A percentile compares a stretch with the other conserved stretches of the same genome.
These are phyloP conservation scores for Rhodinocichla rosea DNA, from an alignment of 2,113 vertebrate species.

Conservation along the genomic window DNA sequence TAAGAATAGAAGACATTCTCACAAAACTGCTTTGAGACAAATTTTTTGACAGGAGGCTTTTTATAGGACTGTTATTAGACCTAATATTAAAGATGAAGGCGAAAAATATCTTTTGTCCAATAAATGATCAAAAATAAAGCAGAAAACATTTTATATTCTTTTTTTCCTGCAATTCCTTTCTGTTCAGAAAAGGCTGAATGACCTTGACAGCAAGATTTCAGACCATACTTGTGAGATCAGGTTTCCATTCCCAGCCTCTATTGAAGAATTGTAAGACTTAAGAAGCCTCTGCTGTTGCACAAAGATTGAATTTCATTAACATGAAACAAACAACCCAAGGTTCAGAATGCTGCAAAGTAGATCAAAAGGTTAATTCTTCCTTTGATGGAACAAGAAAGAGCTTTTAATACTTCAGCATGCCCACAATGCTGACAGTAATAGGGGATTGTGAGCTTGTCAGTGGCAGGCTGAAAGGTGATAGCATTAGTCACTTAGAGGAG, in stretches of 20 bases:
- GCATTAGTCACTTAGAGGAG: not conserved
- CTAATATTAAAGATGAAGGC: not conserved
- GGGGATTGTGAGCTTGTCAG: not conserved
- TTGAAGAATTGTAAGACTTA: conserved; percentile 14
- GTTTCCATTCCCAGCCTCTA: conserved; percentile 13
- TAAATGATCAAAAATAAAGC: not conserved
- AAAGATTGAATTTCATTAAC: conserved; percentile 50
- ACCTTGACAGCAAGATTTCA: conserved; percentile 5
- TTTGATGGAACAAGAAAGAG: conserved; percentile 35
- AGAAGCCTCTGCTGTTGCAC: not conserved
- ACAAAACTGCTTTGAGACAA: not conserved
- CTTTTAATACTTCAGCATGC: conserved; percentile 12
- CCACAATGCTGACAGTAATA: not conserved
- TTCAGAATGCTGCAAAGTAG: conserved; percentile 37
- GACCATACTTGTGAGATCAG: not conserved
- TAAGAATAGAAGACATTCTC: not conserved
- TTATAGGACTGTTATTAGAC: not conserved
- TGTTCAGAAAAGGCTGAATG: not conserved
- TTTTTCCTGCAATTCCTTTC: not conserved
- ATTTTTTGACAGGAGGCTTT: not conserved
- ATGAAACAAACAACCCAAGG: conserved; percentile 37
- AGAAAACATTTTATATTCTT: not conserved
- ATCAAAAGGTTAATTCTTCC: conserved; percentile 56
- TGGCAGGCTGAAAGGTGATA: not conserved
- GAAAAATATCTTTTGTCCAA: not conserved